Conservation (phyloP, 2,113 vertebrate species). For the Mystacornis crossleyi region DNA sequence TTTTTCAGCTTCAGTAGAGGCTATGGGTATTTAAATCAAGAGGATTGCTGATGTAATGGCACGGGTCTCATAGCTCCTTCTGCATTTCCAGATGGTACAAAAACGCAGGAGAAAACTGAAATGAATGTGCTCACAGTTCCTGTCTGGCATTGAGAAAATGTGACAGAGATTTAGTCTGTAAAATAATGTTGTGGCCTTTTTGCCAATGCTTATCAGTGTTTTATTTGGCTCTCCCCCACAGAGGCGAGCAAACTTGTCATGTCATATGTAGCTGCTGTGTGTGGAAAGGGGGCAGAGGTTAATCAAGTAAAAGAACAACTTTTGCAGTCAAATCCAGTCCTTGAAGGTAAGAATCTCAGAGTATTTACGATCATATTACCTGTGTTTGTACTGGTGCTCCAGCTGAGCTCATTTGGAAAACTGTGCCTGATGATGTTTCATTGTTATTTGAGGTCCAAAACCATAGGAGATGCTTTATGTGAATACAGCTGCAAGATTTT, state of each 20-base stretch:
- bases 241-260: conserved; percentile 99
- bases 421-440: background rate
- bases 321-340: conserved; percentile 96
- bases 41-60: background rate
- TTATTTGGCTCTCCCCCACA: conserved; percentile 67
- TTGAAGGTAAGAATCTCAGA: conserved; percentile 88
- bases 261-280: conserved; percentile 98
- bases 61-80: background rate
- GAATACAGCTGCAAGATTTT: background rate
- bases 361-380: fast-evolving
- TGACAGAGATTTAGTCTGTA: background rate
- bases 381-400: background rate
- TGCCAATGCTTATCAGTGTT: background rate
- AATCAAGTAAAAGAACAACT: conserved; percentile 99
- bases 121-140: background rate
- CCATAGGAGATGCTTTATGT: background rate
- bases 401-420: background rate
- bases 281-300: conserved; percentile 97
- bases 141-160: background rate
- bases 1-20: background rate
- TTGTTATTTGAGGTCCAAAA: background rate
- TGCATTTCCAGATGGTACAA: background rate
- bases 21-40: background rate
- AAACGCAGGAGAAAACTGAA: background rate
- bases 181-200: background rate